Percentiles rank a stretch among this genome's conserved stretches.
Conservation (phyloP, 2,113 vertebrate genomes). For the Pongo abelii region DNA sequence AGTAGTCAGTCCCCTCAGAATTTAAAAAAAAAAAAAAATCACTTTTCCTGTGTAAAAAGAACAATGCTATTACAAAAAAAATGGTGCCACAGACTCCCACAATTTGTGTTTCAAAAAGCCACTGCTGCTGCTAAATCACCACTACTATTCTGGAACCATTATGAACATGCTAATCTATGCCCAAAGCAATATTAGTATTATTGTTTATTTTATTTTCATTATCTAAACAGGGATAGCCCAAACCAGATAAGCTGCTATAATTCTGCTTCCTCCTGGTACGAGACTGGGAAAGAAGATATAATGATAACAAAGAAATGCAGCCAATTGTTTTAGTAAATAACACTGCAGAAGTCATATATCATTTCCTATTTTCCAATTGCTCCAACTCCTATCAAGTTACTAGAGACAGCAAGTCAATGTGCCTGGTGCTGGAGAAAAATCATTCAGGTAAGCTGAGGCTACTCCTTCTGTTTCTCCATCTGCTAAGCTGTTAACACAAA, state of each 20-base stretch:
- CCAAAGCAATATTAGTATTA: not conserved
- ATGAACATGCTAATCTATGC: not conserved
- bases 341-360: not conserved
- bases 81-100: not conserved
- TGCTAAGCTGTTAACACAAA: constrained; percentile 88
- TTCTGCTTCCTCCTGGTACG: not conserved
- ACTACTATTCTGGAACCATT: not conserved
- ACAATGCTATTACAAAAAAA: not conserved
- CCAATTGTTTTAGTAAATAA: not conserved
- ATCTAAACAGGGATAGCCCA: constrained; percentile 1
- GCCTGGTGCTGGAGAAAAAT: constrained; percentile 70
- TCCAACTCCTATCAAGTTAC: constrained; percentile 26
- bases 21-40: not conserved
- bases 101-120: not conserved
- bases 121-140: not conserved
- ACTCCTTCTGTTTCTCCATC: constrained; percentile 82
- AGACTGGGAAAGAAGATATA: not conserved
- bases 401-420: not conserved
- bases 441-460: constrained; percentile 85
- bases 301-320: constrained; percentile 28
- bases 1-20: not conserved
- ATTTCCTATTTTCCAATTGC: constrained; percentile 47
- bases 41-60: not conserved
- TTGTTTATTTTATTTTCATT: constrained; percentile 50
- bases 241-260: not conserved